Evolutionary conservation across 2,888 invertebrate species (phyloP).

Genomic region (Melinaea marsaeus): DNA sequence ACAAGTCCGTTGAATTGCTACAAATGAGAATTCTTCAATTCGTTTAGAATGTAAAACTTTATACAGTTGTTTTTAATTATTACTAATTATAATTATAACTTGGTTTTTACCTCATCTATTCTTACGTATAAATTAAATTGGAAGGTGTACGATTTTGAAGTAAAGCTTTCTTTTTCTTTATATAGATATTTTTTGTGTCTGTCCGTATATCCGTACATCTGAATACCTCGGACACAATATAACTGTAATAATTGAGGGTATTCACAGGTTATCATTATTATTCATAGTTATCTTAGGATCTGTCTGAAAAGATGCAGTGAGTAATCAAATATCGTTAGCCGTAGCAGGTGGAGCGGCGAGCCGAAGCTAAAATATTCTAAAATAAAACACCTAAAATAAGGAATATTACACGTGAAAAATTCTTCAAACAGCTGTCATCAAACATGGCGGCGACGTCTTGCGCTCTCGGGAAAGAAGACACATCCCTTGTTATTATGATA

Average conservation of each 20-base stretch:
- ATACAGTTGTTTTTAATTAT: neutral
- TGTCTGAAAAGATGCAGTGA: too few species aligned
- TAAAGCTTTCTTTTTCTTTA: too few species aligned
- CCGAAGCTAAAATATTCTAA: neutral
- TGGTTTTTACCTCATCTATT: too few species aligned
- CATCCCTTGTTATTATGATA: neutral
- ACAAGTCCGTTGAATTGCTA: neutral
- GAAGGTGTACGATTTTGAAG: too few species aligned
- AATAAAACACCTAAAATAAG: neutral
- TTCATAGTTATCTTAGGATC: too few species aligned
- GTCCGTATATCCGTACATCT: too few species aligned
- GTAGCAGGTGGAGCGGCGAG: neutral
- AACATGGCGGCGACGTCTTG: conserved; percentile 9
- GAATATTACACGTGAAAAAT: conserved; percentile 4
- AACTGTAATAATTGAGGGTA: too few species aligned
- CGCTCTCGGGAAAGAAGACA: neutral
- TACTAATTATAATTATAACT: too few species aligned
- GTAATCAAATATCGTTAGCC: neutral
- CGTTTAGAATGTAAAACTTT: neutral
- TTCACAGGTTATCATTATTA: too few species aligned
- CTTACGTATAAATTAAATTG: too few species aligned
- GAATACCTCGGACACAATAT: too few species aligned
- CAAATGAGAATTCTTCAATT: neutral
- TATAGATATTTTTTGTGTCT: too few species aligned
- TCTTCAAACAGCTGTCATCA: conserved; percentile 11